Percentiles rank a stretch among this genome's conserved stretches.
phyloP scores from a whole-genome alignment of 2,888 invertebrate genomes.

The Petrophora chlorosata region DNA sequence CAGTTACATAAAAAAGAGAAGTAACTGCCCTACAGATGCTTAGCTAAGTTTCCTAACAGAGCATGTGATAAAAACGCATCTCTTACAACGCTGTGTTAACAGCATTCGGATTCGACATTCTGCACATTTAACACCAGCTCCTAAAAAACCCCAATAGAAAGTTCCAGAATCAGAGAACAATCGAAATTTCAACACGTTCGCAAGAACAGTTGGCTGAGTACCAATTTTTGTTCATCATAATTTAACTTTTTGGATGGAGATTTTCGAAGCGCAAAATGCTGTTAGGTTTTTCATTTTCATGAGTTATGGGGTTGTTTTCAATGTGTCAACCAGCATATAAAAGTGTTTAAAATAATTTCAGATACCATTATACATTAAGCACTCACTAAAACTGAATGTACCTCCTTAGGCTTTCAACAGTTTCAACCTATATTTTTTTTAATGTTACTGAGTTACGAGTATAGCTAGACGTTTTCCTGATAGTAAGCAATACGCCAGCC shows the following conservation, averaged over 20 bases:
- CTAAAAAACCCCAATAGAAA: constrained; percentile 56
- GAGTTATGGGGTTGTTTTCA: constrained; percentile 1
- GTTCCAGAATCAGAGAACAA: constrained; percentile 67
- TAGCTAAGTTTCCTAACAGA: constrained; percentile 21
- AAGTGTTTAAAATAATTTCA: no score
- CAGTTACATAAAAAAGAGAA: background rate
- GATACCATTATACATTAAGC: no score
- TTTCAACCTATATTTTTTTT: no score
- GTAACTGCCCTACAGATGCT: background rate
- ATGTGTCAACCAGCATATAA: no score
- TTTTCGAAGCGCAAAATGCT: constrained; percentile 10
- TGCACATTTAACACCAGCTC: constrained; percentile 59
- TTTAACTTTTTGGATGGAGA: constrained; percentile 21
- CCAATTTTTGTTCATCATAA: constrained; percentile 33
- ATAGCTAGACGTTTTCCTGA: no score
- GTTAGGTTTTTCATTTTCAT: constrained; percentile 31
- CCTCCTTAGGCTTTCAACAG: no score
- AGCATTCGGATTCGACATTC: constrained; percentile 57
- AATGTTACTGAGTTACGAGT: no score
- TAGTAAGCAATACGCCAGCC: no score
- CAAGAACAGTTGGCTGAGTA: constrained; percentile 30
- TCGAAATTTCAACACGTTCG: constrained; percentile 67
- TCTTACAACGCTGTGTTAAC: constrained; percentile 39
- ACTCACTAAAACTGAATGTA: no score
- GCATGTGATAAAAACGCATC: constrained; percentile 36